These are phyloP conservation scores for Monopterus albus DNA, from an alignment of 2,113 vertebrate species.

Conservation along the genomic window DNA sequence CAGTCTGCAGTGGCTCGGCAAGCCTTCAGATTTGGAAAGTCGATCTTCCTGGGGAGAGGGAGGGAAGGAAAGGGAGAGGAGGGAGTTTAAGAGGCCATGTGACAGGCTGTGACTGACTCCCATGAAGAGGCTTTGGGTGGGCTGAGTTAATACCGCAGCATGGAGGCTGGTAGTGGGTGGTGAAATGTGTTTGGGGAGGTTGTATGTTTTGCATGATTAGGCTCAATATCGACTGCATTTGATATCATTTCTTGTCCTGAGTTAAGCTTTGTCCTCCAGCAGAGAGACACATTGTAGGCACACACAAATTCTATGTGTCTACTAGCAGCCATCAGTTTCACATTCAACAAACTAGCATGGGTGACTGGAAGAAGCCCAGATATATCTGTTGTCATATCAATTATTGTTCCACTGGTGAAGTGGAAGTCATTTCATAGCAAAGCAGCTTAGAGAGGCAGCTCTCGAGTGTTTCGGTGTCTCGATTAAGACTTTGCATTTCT, in stretches of 20 bases:
- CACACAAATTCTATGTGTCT: constrained; percentile 16
- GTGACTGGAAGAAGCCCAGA: constrained; percentile 61
- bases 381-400: constrained; percentile 84
- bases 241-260: constrained; percentile 14
- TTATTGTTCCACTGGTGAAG: constrained; percentile 81
- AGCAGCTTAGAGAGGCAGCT: constrained; percentile 80
- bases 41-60: constrained; percentile 57
- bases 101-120: constrained; percentile 69
- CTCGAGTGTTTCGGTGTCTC: constrained; percentile 75
- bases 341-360: constrained; percentile 54
- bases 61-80: constrained; percentile 20
- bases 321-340: constrained; percentile 31
- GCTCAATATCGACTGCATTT: constrained; percentile 3
- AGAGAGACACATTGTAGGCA: neutral
- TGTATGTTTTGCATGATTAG: constrained; percentile 24
- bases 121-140: constrained; percentile 64
- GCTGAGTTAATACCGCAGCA: constrained; percentile 34
- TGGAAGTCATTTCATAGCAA: constrained; percentile 80
- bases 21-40: constrained; percentile 75
- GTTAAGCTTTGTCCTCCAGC: constrained; percentile 12
- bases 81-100: constrained; percentile 68
- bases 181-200: neutral
- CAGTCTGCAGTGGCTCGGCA: constrained; percentile 61
- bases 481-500: constrained; percentile 77
- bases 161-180: constrained; percentile 10